Percentiles rank a stretch among this genome's conserved stretches.
Evolutionary conservation across 2,888 invertebrate species (phyloP).

Genomic region (Busseola fusca): DNA sequence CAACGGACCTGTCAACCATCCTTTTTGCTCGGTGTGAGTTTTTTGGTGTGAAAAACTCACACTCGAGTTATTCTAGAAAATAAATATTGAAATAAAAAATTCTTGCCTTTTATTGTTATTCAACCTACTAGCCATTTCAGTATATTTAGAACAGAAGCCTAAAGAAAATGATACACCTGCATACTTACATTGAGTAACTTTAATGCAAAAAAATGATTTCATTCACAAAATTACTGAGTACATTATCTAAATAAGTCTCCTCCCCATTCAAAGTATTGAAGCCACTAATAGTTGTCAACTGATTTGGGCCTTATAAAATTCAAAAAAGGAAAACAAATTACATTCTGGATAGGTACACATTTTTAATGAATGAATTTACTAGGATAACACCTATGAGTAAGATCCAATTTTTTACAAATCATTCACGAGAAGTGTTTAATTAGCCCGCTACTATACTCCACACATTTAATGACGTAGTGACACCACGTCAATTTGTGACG

Average conservation of each 20-base stretch:
- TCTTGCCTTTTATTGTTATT: conserved; percentile 64
- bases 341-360: background rate
- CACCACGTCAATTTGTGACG: conserved; percentile 32
- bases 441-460: background rate
- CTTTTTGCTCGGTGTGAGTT: conserved; percentile 78
- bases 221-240: background rate
- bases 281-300: background rate
- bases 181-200: background rate
- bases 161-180: background rate
- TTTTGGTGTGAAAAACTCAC: conserved; percentile 83
- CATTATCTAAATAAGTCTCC: conserved; percentile 26
- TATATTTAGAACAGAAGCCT: background rate
- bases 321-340: background rate
- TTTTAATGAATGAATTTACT: background rate
- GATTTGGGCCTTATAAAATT: background rate
- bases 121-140: conserved; percentile 41
- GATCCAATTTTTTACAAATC: too few relatives aligned
- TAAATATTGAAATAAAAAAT: conserved; percentile 72
- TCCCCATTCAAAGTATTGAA: conserved; percentile 22
- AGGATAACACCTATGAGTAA: too few relatives aligned
- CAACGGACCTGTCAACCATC: conserved; percentile 60
- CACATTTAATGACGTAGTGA: conserved; percentile 18
- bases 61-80: conserved; percentile 77
- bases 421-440: background rate
- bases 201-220: background rate